Conservation (phyloP, 2,797 vertebrate species). For the Arnoldichthys spilopterus region DNA sequence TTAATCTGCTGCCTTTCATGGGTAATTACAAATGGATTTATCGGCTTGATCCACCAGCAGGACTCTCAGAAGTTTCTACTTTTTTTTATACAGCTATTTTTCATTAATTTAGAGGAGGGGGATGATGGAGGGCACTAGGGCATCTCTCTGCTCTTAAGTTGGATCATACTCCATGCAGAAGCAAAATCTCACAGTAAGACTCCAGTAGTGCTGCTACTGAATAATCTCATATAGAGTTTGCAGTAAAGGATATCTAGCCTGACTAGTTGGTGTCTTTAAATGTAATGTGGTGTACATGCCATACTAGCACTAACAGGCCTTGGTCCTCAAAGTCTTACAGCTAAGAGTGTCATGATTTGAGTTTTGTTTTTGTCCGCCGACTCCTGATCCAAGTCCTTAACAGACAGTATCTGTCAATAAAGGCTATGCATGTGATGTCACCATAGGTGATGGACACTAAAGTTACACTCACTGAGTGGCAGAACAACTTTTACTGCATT, state of each 20-base stretch:
- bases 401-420: no score
- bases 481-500: no score
- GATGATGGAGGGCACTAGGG: not conserved
- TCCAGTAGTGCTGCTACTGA: not conserved
- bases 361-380: not conserved
- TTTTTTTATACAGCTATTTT: constrained; percentile 1
- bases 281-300: not conserved
- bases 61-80: constrained; percentile 14
- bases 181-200: not conserved
- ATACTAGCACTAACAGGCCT: not conserved
- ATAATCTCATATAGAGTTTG: not conserved
- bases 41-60: constrained; percentile 23
- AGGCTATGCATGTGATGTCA: no score
- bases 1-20: constrained; percentile 38
- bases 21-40: constrained; percentile 42
- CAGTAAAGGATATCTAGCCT: not conserved
- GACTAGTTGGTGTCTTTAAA: not conserved
- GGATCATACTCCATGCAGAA: not conserved
- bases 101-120: constrained; percentile 14
- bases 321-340: not conserved
- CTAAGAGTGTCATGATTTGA: not conserved
- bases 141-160: not conserved
- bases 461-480: no score
- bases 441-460: no score
- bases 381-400: not conserved